Evolutionary conservation across 2,797 vertebrate genomes (phyloP).

Genomic region (Cuniculus paca): DNA sequence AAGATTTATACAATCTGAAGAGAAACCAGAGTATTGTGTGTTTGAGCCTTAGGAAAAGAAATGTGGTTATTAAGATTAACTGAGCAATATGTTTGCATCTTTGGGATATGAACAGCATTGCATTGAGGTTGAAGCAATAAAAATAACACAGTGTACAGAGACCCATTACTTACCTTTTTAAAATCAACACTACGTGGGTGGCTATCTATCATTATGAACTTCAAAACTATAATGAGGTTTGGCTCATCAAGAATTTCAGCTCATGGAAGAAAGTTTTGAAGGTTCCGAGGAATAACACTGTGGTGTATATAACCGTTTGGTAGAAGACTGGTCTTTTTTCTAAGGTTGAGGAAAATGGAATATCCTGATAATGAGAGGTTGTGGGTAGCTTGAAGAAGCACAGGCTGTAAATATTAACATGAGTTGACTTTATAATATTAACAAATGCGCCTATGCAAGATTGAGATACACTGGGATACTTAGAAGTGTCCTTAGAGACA

Average conservation of each 20-base stretch:
- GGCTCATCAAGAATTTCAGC: background rate
- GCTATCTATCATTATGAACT: background rate
- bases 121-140: background rate
- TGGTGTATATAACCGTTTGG: background rate
- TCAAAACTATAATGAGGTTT: background rate
- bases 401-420: background rate
- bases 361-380: background rate
- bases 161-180: background rate
- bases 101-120: background rate
- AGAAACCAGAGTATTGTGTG: too few species aligned
- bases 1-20: too few species aligned
- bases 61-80: background rate
- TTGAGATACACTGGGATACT: background rate
- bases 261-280: background rate
- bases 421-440: background rate
- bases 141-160: background rate
- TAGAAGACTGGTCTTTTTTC: background rate
- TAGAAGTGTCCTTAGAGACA: background rate
- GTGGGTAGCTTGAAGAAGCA: background rate
- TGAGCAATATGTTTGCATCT: background rate
- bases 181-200: background rate
- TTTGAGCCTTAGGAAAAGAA: background rate
- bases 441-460: background rate
- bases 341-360: background rate
- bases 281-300: background rate